Evolutionary conservation across 2,797 vertebrate species (phyloP), one percentile per base, ranked within the genome.

Genomic region (Onychomys leucogaster): DNA sequence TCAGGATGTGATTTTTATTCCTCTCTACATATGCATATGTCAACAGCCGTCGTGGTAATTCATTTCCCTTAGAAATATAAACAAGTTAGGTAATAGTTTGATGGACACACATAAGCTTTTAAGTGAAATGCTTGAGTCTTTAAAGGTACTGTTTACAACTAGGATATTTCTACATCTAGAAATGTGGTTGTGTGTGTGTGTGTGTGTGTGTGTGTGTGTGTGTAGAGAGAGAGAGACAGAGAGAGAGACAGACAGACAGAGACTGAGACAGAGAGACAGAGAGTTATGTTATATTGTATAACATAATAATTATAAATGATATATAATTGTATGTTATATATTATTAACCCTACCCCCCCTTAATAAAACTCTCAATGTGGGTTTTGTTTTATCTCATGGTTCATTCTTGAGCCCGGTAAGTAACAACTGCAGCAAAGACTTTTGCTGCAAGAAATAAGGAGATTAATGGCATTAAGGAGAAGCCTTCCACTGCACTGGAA

Each of bases 51-150:
- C 77, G 90, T n/a, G 2, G 1, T 82, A 67, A 89, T 85, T 65
- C 4, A n/a, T 81, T 96, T 96, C 86, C 78, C 52, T 82, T 85
- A 90, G 67, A 90, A 96, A 85, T 86, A 83, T 65, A 23, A 96
- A 59, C 8, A 82, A 81, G 41, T 86, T 96, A 71, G 34, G 49
- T 76, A 97, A 95, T 65, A 14, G 27, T 57, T 87, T 93, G 29
- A 52, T 92, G 43, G 67, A 21, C 49, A 89, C 23, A 59, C 49
- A 78, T 37, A 92, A 77, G 57, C 19, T 85, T 23, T 57, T 32
- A 49, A 69, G 75, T 76, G 37, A 49, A 75, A 78, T 71, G 49
- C 1, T 10, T 83, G 34, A 37, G 14, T 86, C n/a, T 90, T 37
- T 75, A 87, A 84, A 41, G 52, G 34, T 71, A 49, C 17, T n/a